Evolutionary conservation across 2,113 vertebrate genomes (phyloP), one percentile per base, ranked within the genome.

Genomic region (Ochotona princeps): DNA sequence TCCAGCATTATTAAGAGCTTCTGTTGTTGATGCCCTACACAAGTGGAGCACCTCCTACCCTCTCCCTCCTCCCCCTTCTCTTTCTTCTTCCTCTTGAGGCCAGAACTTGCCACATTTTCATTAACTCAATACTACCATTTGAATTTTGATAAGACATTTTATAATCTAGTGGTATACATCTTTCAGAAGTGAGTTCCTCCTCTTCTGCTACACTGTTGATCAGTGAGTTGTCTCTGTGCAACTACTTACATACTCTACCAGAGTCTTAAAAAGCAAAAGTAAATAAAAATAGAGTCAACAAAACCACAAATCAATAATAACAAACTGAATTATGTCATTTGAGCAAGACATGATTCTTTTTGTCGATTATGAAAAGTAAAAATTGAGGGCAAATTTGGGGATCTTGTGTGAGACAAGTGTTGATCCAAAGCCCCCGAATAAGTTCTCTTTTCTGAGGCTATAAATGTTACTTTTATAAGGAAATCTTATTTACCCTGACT

Each of bases 351-450:
- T 67, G 57, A 60, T 76, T 94, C 90, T 25, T 84, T 38, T 1
- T 65, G n/a, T 6, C 32, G 90, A n/a, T 7, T 63, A 26, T 88
- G 66, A 93, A 97, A 89, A 92, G 26, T 96, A 25, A 94, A 54
- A 96, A 92, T 0, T 83, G 65, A 96, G 54, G 20, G 9, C 23
- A 94, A 23, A 79, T 92, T 92, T 69, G 23, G 65, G 20, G 2
- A 28, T 70, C 65, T 20, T 63, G 18, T 72, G 92, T 26, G 92
- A 76, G 51, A 67, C 54, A 90, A 88, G 49, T 81, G 65, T 87
- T 87, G 8, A 83, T 86, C 61, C 54, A 8, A 80, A 93, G 89
- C 84, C 85, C 21, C 7, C 91, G 35, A 95, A 44, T 17, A 91
- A 72, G 61, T 80, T 93, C 63, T 35, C 1, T 49, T 66, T 96